A percentile compares a stretch with the other conserved stretches of the same genome.
Conservation (phyloP, 30 jellyfish, hydroid and myxozoan species). For the Rhopilema esculentum region DNA sequence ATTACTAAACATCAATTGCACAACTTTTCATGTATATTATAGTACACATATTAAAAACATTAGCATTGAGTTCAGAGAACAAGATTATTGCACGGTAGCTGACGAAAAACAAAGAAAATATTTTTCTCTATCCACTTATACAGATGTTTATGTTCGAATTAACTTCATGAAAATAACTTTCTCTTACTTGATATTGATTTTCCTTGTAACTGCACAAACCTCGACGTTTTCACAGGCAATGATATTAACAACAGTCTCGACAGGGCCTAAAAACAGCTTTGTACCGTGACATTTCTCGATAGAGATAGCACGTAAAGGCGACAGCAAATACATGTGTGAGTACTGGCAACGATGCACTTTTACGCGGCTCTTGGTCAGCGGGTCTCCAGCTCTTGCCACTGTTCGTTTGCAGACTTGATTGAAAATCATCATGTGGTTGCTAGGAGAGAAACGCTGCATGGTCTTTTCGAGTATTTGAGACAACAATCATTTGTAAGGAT, state of each 20-base stretch:
- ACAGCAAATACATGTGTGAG: slow-evolving; percentile 78
- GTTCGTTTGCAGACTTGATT: slow-evolving; percentile 93
- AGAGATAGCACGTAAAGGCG: slow-evolving; percentile 87
- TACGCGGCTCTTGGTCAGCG: slow-evolving; percentile 71
- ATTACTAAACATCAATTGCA: too few species aligned
- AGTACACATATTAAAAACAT: too few species aligned
- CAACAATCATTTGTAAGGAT: too few species aligned
- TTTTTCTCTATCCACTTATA: too few species aligned
- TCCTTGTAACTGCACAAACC: slow-evolving; percentile 80
- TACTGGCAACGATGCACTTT: slow-evolving; percentile 92
- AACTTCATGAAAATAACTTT: not conserved
- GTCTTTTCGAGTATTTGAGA: too few species aligned
- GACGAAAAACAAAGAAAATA: too few species aligned
- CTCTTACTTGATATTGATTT: slow-evolving; percentile 78
- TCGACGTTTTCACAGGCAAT: slow-evolving; percentile 90
- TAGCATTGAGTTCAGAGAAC: too few species aligned
- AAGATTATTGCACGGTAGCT: too few species aligned
- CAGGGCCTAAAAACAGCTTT: slow-evolving; percentile 91
- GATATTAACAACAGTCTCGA: slow-evolving; percentile 72
- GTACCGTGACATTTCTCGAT: slow-evolving; percentile 95
- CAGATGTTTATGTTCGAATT: too few species aligned
- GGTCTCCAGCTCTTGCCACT: slow-evolving; percentile 93
- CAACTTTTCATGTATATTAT: too few species aligned
- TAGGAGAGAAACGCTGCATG: too few species aligned
- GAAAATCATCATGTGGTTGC: slow-evolving; percentile 76